Evolutionary conservation across 2,113 vertebrate species (phyloP).

Genomic region (Pardalotus punctatus): DNA sequence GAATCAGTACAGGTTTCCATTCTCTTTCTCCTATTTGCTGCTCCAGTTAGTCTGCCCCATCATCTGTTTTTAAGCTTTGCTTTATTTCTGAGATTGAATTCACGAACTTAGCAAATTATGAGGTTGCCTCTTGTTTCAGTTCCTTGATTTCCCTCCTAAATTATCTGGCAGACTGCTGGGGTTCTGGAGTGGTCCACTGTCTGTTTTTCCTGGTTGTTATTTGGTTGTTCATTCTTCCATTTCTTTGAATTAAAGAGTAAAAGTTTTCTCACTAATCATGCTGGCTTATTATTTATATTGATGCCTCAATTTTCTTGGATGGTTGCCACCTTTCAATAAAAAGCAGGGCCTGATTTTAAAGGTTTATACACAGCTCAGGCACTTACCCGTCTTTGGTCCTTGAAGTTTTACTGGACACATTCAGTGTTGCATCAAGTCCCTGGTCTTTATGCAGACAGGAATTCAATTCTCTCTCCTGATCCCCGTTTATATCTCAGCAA

Average conservation of each 20-base stretch:
- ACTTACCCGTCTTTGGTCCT: background rate
- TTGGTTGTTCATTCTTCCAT: background rate
- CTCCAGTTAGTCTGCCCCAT: slow-evolving; percentile 11
- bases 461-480: fast-evolving
- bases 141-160: slow-evolving; percentile 29
- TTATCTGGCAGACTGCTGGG: background rate
- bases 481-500: background rate
- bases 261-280: background rate
- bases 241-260: background rate
- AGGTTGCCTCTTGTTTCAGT: background rate
- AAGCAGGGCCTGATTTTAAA: background rate
- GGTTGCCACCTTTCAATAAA: background rate
- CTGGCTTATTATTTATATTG: background rate
- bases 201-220: background rate
- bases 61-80: slow-evolving; percentile 50
- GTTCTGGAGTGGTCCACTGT: background rate
- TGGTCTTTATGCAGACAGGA: background rate
- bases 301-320: background rate
- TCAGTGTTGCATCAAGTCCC: background rate
- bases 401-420: background rate
- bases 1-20: background rate
- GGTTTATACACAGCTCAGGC: background rate
- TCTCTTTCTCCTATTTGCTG: slow-evolving; percentile 11
- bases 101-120: slow-evolving; percentile 21
- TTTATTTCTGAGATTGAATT: slow-evolving; percentile 61